A percentile compares a stretch with the other conserved stretches of the same genome.
phyloP scores from a whole-genome alignment of 2,797 vertebrate genomes.

The Acrossocheilus wenchowensis region DNA sequence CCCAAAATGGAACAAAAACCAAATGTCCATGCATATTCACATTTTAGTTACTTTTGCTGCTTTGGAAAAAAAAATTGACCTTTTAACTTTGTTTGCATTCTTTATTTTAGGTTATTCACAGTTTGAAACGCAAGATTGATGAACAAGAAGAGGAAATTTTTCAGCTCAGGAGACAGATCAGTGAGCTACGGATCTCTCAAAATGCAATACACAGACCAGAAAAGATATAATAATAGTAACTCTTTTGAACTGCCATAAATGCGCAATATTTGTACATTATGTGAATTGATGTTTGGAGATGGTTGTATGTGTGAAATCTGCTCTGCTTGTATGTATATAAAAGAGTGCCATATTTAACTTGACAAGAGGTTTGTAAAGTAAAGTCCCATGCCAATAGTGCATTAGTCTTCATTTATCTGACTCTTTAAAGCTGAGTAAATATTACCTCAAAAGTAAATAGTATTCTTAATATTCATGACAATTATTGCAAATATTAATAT shows the following conservation, averaged over 20 bases:
- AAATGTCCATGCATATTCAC: background rate
- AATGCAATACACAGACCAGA: slow-evolving; percentile 49
- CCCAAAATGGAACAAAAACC: background rate
- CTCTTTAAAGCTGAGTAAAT: background rate
- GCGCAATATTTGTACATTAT: slow-evolving; percentile 55
- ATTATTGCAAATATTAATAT: background rate
- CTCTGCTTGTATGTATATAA: slow-evolving; percentile 53
- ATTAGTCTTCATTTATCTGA: slow-evolving; percentile 19
- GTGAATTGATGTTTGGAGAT: slow-evolving; percentile 55
- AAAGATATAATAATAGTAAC: slow-evolving; percentile 57
- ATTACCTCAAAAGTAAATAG: background rate
- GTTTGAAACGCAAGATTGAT: slow-evolving; percentile 86
- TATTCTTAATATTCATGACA: background rate
- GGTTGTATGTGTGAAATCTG: slow-evolving; percentile 45
- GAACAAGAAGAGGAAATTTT: slow-evolving; percentile 92
- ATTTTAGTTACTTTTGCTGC: background rate
- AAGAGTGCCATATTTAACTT: slow-evolving; percentile 62
- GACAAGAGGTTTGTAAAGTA: slow-evolving; percentile 65
- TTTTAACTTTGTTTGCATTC: background rate
- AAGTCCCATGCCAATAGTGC: slow-evolving; percentile 53
- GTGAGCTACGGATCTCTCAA: slow-evolving; percentile 75
- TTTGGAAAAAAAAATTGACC: background rate
- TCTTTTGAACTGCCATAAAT: slow-evolving; percentile 41
- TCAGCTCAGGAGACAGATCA: slow-evolving; percentile 84
- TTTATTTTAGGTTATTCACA: slow-evolving; percentile 83